Evolutionary conservation across 2,797 vertebrate species (phyloP), one percentile per base, ranked within the genome.

Genomic region (Acanthiza pusilla): DNA sequence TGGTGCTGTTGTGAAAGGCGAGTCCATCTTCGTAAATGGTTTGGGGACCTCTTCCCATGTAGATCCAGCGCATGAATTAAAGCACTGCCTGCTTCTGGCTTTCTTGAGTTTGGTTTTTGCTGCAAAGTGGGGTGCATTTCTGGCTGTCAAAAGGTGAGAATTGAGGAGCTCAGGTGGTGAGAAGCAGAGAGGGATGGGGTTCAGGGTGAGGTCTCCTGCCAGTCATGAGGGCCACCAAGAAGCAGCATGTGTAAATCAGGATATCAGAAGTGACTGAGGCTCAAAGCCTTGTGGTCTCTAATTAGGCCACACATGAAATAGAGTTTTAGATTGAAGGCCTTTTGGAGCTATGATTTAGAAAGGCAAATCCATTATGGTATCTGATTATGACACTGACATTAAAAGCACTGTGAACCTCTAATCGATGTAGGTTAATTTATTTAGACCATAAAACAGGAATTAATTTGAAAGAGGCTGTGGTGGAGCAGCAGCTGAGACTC

Each of bases 261-360:
- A 13, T 71, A 63, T 17, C 1, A 16, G 38, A 48, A 74, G 34
- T 1, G 3, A 54, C 16, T 26, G 18, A 25, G 30, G 13, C 17
- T 57, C 50, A n/a, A 74, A 83, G 43, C 5, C 60, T 82, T 87
- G 78, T 3, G 10, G 72, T 77, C 15, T 78, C 72, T 94, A 94
- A 92, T 87, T 85, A 86, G 58, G n/a, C 80, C 65, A 68, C 36
- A 78, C 45, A 78, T 58, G 88, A 96, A 92, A 89, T 3, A 91
- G 78, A 77, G 29, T 63, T 91, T 89, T 80, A 85, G 51, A 72
- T 13, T 85, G 85, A 89, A 89, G 86, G 79, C 66, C 55, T 92
- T 96, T 92, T 94, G 89, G 66, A 96, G 70, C 79, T 91, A 66
- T 95, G 95, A 96, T 96, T 96, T 93, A 96, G 95, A 94, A 94